Evolutionary conservation across 2,113 vertebrate species (phyloP), one percentile per base, ranked within the genome.

Genomic region (Sylvietta virens): DNA sequence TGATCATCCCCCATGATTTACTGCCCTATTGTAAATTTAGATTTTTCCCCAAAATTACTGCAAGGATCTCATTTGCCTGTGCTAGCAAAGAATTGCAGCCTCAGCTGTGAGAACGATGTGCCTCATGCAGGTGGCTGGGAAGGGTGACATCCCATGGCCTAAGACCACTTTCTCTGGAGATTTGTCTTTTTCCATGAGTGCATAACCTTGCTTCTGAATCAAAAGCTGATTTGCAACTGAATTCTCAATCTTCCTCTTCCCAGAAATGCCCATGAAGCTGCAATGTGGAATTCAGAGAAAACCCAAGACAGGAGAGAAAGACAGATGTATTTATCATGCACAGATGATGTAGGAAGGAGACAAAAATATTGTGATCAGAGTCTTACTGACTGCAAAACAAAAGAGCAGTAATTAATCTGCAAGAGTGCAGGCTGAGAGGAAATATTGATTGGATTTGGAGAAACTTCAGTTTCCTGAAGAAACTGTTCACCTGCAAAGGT

Each of bases 251-350:
- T 56, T 90, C 45, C 48, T 87, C 86, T 80, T 81, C 64, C 54
- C 90, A 94, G 66, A 94, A 88, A 96, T 58, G 37, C 67, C 65
- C 47, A 22, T 11, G 66, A 86, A 61, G 78, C 76, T 72, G 74
- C 81, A 93, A 60, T 42, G 53, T 81, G 71, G 73, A 91, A 71
- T 44, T 58, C 77, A 86, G 35, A 83, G 54, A 78, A 78, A 74
- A 56, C 7, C 71, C 51, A 83, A 81, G 53, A 64, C 92, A 70
- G 64, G 67, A 78, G 79, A 69, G 56, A 95, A 88, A 92, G 90
- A 83, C 69, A 81, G 95, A 92, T 70, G 78, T 97, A 97, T 97
- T 97, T 96, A 97, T 96, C 96, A 97, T 95, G 85, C 94, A 96
- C 82, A 96, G 88, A 94, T 84, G 91, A 97, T 91, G 77, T 72